Evolutionary conservation across 2,113 vertebrate species (phyloP), one percentile per base, ranked within the genome.

Genomic region (Pipra filicauda): DNA sequence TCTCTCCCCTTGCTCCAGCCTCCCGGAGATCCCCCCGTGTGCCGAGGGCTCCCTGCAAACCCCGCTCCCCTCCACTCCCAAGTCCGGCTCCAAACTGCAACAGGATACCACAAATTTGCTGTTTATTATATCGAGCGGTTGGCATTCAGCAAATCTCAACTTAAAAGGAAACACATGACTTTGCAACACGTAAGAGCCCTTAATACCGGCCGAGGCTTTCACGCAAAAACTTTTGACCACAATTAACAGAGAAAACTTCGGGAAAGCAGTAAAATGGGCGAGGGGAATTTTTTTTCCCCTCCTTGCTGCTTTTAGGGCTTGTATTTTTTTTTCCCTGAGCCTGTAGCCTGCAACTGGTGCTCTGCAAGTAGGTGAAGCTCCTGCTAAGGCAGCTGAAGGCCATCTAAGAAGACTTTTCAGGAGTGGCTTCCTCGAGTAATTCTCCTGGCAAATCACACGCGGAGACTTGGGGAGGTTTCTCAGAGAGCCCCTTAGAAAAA

Each of bases 81-180:
- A 54, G 49, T n/a, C 93, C 91, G 6, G 88, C 85, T 95, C 87
- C 18, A 48, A 77, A 94, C 54, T 83, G 86, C 96, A 95, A 94
- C 82, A 91, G 74, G 73, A 91, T 88, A 95, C 95, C 95, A 95
- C 97, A 97, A 92, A 87, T 93, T 57, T 91, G 91, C 94, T 94
- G 91, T 92, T 93, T 95, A 96, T 92, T 96, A 95, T 93, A 95
- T 88, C 89, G 70, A 92, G 92, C 31, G 78, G 72, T 62, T 94
- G 96, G 96, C 93, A 93, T 95, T 92, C 91, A 49, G 72, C 52
- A 75, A 90, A 96, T 93, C 89, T 54, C 81, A 78, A 77, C 94
- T 97, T 97, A 97, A 97, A 97, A 97, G 96, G 95, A 97, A 97
- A 95, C 93, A 91, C 93, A 97, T 95, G 44, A 72, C 95, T 93